These are phyloP conservation scores for Sebastes itinus DNA, from an alignment of 2,797 vertebrate species.

Conservation along the genomic window DNA sequence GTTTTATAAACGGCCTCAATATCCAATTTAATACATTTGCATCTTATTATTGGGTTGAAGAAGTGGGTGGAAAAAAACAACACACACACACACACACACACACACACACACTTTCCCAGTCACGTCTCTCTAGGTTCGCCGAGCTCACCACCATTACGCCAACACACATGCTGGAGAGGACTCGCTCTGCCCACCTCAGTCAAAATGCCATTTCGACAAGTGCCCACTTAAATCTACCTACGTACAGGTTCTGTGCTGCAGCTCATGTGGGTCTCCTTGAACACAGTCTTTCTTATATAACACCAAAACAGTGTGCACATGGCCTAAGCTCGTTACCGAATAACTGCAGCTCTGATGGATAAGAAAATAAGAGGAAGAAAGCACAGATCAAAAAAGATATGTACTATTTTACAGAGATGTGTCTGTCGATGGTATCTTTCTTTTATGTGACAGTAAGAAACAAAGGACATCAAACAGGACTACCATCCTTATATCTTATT, in stretches of 20 bases:
- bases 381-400: background rate
- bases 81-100: constrained; percentile 3
- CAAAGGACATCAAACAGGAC: background rate
- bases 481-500: background rate
- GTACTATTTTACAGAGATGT: background rate
- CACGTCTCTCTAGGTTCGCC: constrained; percentile 32
- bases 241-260: constrained; percentile 46
- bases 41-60: constrained; percentile 47
- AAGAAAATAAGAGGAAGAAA: background rate
- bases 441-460: background rate
- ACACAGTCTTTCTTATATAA: constrained; percentile 38
- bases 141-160: constrained; percentile 61
- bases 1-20: constrained; percentile 28
- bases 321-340: background rate
- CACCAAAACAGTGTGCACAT: constrained; percentile 2
- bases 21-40: constrained; percentile 49
- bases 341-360: background rate
- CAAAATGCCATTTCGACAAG: constrained; percentile 67
- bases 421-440: background rate
- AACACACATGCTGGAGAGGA: constrained; percentile 66
- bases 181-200: constrained; percentile 69
- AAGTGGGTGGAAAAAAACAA: constrained; percentile 52
- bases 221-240: constrained; percentile 74
- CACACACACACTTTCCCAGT: constrained; percentile 8
- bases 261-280: constrained; percentile 16